A percentile compares a stretch with the other conserved stretches of the same genome.
These are phyloP conservation scores for Cheirogaleus major DNA, from an alignment of 2,797 vertebrate genomes.

Conservation along the genomic window DNA sequence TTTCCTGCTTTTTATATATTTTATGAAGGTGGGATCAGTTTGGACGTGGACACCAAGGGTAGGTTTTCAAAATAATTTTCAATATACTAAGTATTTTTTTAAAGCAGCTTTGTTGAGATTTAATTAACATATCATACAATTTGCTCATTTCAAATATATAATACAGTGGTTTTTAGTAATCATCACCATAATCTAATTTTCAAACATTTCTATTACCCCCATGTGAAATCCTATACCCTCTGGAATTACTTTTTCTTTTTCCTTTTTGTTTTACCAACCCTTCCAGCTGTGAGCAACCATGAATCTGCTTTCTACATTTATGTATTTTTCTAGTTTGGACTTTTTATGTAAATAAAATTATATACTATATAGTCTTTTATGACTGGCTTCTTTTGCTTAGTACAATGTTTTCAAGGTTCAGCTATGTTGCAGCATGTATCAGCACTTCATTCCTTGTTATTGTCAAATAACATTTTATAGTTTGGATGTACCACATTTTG, in stretches of 20 bases:
- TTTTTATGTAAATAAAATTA: neutral
- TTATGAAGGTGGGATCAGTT: neutral
- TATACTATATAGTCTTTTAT: neutral
- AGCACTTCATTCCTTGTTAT: neutral
- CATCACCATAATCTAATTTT: neutral
- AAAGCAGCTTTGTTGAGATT: neutral
- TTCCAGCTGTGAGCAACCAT: neutral
- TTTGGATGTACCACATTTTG: neutral
- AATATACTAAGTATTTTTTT: neutral
- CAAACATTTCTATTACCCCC: neutral
- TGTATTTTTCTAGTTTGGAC: neutral
- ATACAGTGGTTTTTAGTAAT: neutral
- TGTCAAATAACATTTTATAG: neutral
- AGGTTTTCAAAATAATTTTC: neutral
- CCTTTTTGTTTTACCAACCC: neutral
- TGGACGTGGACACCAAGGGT: neutral
- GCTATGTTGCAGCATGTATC: neutral
- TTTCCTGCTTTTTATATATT: neutral
- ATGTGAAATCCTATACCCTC: neutral
- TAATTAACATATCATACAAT: neutral
- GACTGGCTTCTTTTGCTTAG: neutral
- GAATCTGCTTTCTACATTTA: neutral
- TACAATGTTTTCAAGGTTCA: neutral
- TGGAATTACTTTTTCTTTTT: neutral
- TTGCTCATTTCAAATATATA: neutral